These are phyloP conservation scores for Drosophila rubida DNA, from an alignment of 2,888 invertebrate genomes.

Conservation along the genomic window DNA sequence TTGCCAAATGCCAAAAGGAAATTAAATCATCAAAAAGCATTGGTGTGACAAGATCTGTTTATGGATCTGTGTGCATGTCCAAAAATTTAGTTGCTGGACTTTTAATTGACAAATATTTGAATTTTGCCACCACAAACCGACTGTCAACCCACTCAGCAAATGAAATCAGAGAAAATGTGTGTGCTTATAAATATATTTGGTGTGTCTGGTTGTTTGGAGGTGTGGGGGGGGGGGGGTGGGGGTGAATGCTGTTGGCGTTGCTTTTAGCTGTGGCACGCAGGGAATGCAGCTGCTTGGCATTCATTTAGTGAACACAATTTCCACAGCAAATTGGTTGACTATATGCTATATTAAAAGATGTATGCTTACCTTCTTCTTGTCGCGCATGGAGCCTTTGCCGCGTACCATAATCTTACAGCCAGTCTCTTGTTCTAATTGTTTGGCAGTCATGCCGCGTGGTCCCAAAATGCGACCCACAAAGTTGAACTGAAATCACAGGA, in stretches of 20 bases:
- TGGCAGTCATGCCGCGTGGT: conserved; percentile 99
- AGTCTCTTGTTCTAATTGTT: conserved; percentile 99
- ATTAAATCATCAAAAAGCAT: conserved; percentile 69
- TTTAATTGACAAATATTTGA: conserved; percentile 55
- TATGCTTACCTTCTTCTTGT: conserved; percentile 98
- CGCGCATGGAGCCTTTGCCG: conserved; percentile 99
- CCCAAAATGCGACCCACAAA: conserved; percentile 99
- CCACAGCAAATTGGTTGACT: conserved; percentile 3
- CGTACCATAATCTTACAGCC: conserved; percentile 99
- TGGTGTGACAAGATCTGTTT: conserved; percentile 56
- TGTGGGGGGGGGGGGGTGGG: not conserved
- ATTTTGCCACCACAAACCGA: conserved; percentile 62
- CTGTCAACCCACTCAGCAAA: conserved; percentile 54
- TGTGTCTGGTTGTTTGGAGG: too few relatives aligned
- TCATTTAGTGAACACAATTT: conserved; percentile 16
- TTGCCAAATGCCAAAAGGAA: conserved; percentile 54
- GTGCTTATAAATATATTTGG: conserved; percentile 2
- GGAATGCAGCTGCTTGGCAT: conserved; percentile 35
- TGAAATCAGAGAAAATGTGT: not conserved
- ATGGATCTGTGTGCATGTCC: not conserved
- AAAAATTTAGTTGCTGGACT: conserved; percentile 2
- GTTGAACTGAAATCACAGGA: conserved; percentile 92
- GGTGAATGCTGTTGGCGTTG: conserved; percentile 12
- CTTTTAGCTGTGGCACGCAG: conserved; percentile 40
- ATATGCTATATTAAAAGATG: not conserved